phyloP scores from a whole-genome alignment of 1,140 invertebrate genomes.

The Formica selysi region DNA sequence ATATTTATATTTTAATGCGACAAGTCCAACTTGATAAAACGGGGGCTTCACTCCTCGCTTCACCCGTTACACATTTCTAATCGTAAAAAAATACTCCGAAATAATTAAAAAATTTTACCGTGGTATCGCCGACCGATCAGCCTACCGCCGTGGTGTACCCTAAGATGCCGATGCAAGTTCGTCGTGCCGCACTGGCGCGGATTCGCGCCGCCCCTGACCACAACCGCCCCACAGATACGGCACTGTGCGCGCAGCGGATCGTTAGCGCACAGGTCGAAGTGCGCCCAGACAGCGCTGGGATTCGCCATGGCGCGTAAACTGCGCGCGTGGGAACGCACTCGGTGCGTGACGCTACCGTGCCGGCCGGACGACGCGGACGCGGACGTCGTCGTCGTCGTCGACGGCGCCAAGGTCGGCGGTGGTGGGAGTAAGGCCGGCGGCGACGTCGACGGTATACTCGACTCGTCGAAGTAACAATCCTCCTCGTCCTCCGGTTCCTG shows the following conservation, averaged over 20 bases:
- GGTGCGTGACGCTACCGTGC: conserved; percentile 61
- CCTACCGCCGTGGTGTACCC: conserved; percentile 85
- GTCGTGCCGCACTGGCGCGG: conserved; percentile 85
- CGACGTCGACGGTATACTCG: conserved; percentile 62
- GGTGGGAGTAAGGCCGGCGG: conserved; percentile 52
- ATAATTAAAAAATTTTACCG: conserved; percentile 59
- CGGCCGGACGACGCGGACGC: conserved; percentile 32
- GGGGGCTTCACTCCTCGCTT: no score
- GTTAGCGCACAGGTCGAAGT: conserved; percentile 84
- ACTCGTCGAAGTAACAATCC: conserved; percentile 78
- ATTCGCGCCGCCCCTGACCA: conserved; percentile 84
- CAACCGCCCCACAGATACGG: conserved; percentile 84
- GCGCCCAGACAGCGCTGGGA: conserved; percentile 85
- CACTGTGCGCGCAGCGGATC: conserved; percentile 85
- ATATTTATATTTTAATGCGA: no score
- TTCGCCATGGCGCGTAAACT: conserved; percentile 85
- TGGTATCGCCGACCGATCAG: conserved; percentile 85
- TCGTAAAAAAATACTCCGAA: no score
- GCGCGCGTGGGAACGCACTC: conserved; percentile 84
- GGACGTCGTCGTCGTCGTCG: conserved; percentile 3
- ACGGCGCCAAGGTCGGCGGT: background rate
- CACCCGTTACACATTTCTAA: no score
- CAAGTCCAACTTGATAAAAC: no score
- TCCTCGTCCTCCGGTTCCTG: conserved; percentile 84
- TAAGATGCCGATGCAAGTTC: conserved; percentile 84